Base-by-base conservation (phyloP, 1,140 invertebrate genomes). In the Lethocerus indicus region DNA sequence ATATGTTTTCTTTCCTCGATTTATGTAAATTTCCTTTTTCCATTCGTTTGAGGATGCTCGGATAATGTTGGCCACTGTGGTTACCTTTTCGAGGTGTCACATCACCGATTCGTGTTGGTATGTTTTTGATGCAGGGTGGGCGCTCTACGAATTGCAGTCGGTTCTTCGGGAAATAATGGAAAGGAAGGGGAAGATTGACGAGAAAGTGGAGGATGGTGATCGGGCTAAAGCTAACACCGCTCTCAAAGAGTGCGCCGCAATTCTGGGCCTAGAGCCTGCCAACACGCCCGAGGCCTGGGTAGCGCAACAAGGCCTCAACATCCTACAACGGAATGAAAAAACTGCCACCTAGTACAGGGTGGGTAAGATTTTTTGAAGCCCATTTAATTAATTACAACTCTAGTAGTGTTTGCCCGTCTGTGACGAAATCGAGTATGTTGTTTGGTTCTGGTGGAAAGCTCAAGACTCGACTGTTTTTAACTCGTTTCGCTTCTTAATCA, bases 131-230 rank as follows among this genome's bases (percentile, higher is more conserved):
- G n/a, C 40, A 50, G 49, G 49, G 13, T 18, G 32, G 20, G 21
- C 32, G 2, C 36, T 51, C 2, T 51, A 35, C 21, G 50, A 51
- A 47, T 25, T 44, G 24, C 50, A 51, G 32, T 43, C 14, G 26
- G 27, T 3, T 26, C 23, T 21, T 28, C 47, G 13, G 12, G 46
- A 16, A 26, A 36, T 3, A 51, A 12, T 26, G 9, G 36, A 28
- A 51, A 25, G 47, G 29, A n/a, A 39, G 2, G 44, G 44, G 32
- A 36, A 45, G n/a, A 27, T 51, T 24, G 32, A 7, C 14, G 6
- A 14, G 14, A 36, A 46, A 7, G 18, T 26, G 18, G 32, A 39
- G n/a, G 47, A 47, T 40, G 35, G 47, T 6, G 21, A 26, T 12
- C 25, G 32, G 14, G 36, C 27, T 14, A 23, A 46, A 47, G 35